Conservation (phyloP, 2,888 invertebrate genomes). For the Lymantria dispar region DNA sequence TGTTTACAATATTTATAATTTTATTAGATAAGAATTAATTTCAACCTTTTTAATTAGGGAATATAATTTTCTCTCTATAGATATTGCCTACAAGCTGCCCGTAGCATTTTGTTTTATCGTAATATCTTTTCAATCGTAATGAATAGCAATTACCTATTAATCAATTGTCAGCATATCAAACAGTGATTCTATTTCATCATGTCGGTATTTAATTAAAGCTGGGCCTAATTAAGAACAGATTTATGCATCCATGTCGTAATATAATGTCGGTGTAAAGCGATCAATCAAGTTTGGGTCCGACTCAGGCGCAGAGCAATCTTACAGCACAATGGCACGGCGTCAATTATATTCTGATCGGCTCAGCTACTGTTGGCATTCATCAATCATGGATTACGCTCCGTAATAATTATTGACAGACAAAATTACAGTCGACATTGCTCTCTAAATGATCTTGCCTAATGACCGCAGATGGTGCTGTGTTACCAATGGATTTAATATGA, state of each 20-base stretch:
- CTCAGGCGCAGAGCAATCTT: conserved; percentile 9
- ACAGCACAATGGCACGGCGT: conserved; percentile 54
- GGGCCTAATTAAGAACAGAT: conserved; percentile 62
- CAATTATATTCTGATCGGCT: conserved; percentile 58
- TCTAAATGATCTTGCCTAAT: conserved; percentile 53
- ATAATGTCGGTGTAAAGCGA: conserved; percentile 39
- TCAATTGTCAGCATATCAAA: conserved; percentile 46
- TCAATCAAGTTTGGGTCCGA: conserved; percentile 48
- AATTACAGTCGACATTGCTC: conserved; percentile 46
- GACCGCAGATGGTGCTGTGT: conserved; percentile 10
- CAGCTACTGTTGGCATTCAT: conserved; percentile 69
- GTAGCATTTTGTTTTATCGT: too few species aligned
- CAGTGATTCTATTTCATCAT: conserved; percentile 54
- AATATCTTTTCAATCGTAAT: conserved; percentile 12
- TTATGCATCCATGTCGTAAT: conserved; percentile 48
- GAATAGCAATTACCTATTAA: conserved; percentile 32
- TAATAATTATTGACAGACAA: conserved; percentile 73
- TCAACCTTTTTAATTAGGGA: too few species aligned
- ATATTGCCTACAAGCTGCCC: too few species aligned
- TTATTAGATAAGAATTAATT: too few species aligned
- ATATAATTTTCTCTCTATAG: too few species aligned
- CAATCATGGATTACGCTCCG: conserved; percentile 68
- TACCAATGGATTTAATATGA: not conserved
- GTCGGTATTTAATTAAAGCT: conserved; percentile 58
- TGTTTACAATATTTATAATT: too few species aligned